Conservation (phyloP, 92 coral and sea anemone genomes). For the Ricordea florida region DNA sequence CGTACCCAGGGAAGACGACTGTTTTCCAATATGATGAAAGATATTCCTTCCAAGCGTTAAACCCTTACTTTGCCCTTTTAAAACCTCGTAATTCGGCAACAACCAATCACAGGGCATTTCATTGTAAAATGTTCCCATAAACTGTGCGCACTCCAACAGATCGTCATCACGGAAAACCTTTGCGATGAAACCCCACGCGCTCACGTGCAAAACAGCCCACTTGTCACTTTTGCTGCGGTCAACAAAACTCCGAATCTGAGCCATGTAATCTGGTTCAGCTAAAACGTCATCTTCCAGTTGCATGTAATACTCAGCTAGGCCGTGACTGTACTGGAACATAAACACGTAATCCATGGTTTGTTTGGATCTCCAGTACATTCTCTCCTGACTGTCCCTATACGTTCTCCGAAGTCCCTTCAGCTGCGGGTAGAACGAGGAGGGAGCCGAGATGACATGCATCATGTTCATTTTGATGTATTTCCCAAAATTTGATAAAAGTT, state of each 20-base stretch:
- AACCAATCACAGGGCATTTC: constrained; percentile 76
- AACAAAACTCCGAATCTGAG: constrained; percentile 58
- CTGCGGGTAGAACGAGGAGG: constrained; percentile 71
- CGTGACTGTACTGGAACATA: constrained; percentile 75
- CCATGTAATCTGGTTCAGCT: constrained; percentile 52
- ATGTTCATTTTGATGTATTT: constrained; percentile 56
- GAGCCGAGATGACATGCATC: constrained; percentile 85
- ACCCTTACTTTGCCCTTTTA: neutral
- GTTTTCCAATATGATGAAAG: constrained; percentile 77
- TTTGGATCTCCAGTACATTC: constrained; percentile 94
- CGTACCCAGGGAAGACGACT: constrained; percentile 90
- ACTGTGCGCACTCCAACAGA: constrained; percentile 64
- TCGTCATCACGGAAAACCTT: constrained; percentile 69
- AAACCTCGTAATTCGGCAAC: neutral
- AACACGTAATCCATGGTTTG: constrained; percentile 84
- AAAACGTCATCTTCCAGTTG: constrained; percentile 94
- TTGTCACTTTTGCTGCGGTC: constrained; percentile 16
- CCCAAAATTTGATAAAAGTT: constrained; percentile 41
- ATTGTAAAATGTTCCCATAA: constrained; percentile 61
- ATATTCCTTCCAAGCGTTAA: constrained; percentile 25
- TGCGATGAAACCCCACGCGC: constrained; percentile 80
- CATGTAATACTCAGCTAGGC: constrained; percentile 73
- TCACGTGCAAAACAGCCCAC: constrained; percentile 61
- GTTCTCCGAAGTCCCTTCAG: constrained; percentile 66
- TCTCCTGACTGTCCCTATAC: constrained; percentile 47